Conservation (phyloP, 2,113 vertebrate genomes). For the Sebastes fasciatus region DNA sequence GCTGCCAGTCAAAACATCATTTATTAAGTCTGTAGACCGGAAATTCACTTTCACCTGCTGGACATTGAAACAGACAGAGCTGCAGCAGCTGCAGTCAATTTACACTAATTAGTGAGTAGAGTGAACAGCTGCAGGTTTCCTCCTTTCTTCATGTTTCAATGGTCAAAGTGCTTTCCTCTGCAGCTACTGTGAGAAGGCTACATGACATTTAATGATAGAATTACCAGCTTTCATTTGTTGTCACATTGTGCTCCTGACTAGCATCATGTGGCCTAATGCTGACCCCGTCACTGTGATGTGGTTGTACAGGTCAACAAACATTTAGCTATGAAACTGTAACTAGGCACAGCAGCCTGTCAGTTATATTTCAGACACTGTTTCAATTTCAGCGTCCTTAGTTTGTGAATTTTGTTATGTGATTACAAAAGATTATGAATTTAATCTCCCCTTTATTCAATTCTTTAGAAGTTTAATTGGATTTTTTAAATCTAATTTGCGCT, state of each 20-base stretch:
- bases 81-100: slow-evolving; percentile 50
- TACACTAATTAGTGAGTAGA: slow-evolving; percentile 51
- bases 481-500: neutral
- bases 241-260: neutral
- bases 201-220: neutral
- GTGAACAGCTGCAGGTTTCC: neutral
- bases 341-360: neutral
- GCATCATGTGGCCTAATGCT: neutral
- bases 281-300: too few relatives aligned
- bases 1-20: too few relatives aligned
- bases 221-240: neutral
- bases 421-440: neutral
- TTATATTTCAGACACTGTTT: neutral
- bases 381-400: neutral
- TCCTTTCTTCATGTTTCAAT: neutral
- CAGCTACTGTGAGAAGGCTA: neutral
- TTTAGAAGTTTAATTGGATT: neutral
- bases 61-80: slow-evolving; percentile 26
- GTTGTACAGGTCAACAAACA: neutral
- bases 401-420: neutral
- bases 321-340: neutral
- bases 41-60: slow-evolving; percentile 14
- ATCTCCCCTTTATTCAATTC: neutral
- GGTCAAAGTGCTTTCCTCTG: neutral
- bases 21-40: too few relatives aligned